Evolutionary conservation across 2,113 vertebrate species (phyloP).

Genomic region (Octodon degus): DNA sequence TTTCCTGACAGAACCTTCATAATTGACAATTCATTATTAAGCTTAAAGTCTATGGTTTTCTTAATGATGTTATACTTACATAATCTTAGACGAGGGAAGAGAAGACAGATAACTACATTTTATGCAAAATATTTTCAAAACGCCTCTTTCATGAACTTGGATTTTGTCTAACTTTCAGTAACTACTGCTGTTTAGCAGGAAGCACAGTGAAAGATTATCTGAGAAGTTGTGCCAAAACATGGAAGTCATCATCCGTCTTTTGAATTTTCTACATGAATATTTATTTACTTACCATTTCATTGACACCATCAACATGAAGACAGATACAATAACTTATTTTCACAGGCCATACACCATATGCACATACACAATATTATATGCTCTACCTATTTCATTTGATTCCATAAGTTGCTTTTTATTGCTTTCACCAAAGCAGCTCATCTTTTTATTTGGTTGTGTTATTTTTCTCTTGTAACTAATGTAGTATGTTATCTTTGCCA

Average conservation of each 20-base stretch:
- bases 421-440: constrained; percentile 68
- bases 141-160: not conserved
- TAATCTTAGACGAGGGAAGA: not conserved
- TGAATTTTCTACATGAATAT: constrained; percentile 41
- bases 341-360: constrained; percentile 41
- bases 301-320: constrained; percentile 38
- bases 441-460: constrained; percentile 76
- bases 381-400: constrained; percentile 62
- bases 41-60: constrained; percentile 1
- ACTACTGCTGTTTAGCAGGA: not conserved
- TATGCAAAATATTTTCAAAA: not conserved
- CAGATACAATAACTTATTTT: constrained; percentile 58
- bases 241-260: not conserved
- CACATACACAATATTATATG: constrained; percentile 33
- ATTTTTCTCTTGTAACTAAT: constrained; percentile 78
- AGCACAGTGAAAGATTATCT: not conserved
- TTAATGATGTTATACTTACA: not conserved
- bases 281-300: constrained; percentile 35
- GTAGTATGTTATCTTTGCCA: constrained; percentile 75
- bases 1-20: constrained; percentile 35
- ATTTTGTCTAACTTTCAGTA: not conserved
- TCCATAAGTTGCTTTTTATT: constrained; percentile 73
- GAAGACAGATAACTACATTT: not conserved
- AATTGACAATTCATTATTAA: not conserved
- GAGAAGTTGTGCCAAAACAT: constrained; percentile 34